Conservation (phyloP, 1,140 invertebrate genomes). For the Drosophila nasuta region DNA sequence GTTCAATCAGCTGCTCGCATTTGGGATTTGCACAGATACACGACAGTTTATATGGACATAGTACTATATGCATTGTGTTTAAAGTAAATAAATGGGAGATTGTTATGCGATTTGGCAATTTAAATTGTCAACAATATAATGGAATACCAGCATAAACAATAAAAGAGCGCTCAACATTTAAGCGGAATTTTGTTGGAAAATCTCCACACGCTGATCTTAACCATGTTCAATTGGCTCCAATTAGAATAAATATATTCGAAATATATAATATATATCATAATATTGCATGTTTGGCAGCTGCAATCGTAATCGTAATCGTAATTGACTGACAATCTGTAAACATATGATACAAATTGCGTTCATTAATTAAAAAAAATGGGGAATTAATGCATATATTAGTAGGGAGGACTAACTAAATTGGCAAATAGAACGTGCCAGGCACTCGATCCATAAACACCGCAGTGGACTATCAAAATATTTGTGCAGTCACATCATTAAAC, state of each 20-base stretch:
- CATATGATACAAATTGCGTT: constrained; percentile 42
- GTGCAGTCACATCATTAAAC: constrained; percentile 49
- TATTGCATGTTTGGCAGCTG: constrained; percentile 25
- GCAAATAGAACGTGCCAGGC: constrained; percentile 7
- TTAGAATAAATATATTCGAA: constrained; percentile 11
- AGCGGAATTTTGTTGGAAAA: constrained; percentile 74
- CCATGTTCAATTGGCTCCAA: constrained; percentile 14
- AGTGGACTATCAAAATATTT: constrained; percentile 55
- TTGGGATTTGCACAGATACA: too few species aligned
- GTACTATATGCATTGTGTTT: constrained; percentile 13
- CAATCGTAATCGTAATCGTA: constrained; percentile 45
- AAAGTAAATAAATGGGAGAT: constrained; percentile 8
- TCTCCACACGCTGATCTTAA: constrained; percentile 34
- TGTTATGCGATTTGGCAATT: constrained; percentile 3
- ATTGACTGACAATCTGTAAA: constrained; percentile 44
- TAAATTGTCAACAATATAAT: constrained; percentile 44
- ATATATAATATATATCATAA: background rate
- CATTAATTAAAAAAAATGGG: constrained; percentile 23
- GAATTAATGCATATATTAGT: constrained; percentile 10
- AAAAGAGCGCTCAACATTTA: constrained; percentile 68
- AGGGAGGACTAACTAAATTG: background rate
- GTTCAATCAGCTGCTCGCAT: constrained; percentile 45
- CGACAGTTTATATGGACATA: constrained; percentile 14
- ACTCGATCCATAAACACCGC: constrained; percentile 8
- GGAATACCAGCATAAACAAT: constrained; percentile 71